These are phyloP conservation scores for Helostoma temminkii DNA, from an alignment of 2,797 vertebrate species.

Conservation along the genomic window DNA sequence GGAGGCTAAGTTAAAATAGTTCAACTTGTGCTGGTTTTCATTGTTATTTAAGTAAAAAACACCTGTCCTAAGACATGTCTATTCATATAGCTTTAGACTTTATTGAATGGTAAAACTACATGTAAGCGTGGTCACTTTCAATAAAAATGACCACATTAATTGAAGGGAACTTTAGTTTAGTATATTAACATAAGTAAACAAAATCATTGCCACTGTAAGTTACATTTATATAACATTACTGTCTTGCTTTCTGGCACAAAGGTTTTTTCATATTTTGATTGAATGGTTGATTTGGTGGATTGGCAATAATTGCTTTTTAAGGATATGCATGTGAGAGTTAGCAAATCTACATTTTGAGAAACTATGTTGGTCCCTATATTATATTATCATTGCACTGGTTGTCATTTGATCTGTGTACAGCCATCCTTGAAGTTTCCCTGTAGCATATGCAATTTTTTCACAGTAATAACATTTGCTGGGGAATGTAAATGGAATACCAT, in stretches of 20 bases:
- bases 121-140: not conserved
- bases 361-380: too few relatives aligned
- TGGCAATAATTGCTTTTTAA: not conserved
- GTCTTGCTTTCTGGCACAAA: not conserved
- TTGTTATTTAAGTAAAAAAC: conserved; percentile 59
- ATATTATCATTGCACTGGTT: too few relatives aligned
- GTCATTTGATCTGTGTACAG: too few relatives aligned
- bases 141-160: not conserved
- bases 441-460: too few relatives aligned
- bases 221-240: not conserved
- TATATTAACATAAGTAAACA: not conserved
- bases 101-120: not conserved
- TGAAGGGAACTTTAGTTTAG: not conserved
- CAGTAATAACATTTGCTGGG: too few relatives aligned
- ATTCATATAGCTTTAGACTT: conserved; percentile 30
- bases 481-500: too few relatives aligned
- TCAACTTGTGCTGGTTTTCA: conserved; percentile 60
- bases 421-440: too few relatives aligned
- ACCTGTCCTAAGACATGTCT: conserved; percentile 32
- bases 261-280: too few relatives aligned
- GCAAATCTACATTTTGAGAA: not conserved
- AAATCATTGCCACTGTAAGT: not conserved
- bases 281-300: too few relatives aligned
- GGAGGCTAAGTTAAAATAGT: conserved; percentile 49
- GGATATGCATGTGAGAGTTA: conserved; percentile 13